These are phyloP conservation scores for Camponotus floridanus DNA, from an alignment of 1,140 invertebrate genomes.

Conservation along the genomic window DNA sequence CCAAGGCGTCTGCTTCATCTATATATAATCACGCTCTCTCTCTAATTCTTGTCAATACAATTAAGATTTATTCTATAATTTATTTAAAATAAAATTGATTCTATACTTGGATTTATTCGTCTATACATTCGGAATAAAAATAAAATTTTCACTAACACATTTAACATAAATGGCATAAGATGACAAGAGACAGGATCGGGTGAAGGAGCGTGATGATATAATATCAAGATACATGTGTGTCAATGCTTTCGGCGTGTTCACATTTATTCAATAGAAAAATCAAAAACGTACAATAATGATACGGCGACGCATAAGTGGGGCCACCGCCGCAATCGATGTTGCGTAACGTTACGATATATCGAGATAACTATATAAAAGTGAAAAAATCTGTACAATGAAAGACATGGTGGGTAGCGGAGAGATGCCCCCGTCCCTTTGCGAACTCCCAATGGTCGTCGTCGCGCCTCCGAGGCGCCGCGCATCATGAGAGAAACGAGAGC, in stretches of 20 bases:
- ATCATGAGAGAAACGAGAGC: conserved; percentile 50
- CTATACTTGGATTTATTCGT: background rate
- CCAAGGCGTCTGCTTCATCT: background rate
- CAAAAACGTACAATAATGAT: conserved; percentile 86
- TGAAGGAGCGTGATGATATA: background rate
- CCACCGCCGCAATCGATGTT: conserved; percentile 82
- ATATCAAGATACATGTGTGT: conserved; percentile 34
- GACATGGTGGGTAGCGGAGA: conserved; percentile 86
- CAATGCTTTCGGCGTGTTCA: conserved; percentile 83
- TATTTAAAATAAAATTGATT: background rate
- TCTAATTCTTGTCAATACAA: background rate
- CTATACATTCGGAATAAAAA: background rate
- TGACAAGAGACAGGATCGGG: background rate
- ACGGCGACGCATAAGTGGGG: conserved; percentile 78
- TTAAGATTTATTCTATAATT: background rate
- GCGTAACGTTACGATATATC: conserved; percentile 83
- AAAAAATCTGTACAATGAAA: conserved; percentile 87
- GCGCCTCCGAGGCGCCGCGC: conserved; percentile 43
- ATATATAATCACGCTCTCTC: background rate
- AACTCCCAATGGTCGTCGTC: conserved; percentile 72
- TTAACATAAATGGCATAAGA: background rate
- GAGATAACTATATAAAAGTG: conserved; percentile 86
- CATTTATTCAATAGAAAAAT: conserved; percentile 86
- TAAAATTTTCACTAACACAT: background rate
- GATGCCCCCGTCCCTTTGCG: conserved; percentile 83